A percentile compares a stretch with the other conserved stretches of the same genome.
These are phyloP conservation scores for Leptinotarsa rubiginosa DNA, from an alignment of 2,888 invertebrate genomes.

Conservation along the genomic window DNA sequence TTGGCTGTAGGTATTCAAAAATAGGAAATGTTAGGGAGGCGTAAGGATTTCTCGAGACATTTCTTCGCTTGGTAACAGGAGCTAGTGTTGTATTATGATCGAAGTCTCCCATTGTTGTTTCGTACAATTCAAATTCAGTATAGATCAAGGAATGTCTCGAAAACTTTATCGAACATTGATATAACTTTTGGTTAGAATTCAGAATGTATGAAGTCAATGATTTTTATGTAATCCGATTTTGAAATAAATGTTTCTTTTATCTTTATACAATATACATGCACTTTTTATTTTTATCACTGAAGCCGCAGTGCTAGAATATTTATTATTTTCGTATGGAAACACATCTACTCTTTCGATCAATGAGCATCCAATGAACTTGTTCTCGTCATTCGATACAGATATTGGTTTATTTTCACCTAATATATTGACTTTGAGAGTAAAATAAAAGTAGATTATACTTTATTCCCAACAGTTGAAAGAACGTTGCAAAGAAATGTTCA, in stretches of 20 bases:
- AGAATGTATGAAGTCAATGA: conserved; percentile 40
- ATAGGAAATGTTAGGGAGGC: background rate
- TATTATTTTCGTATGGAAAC: conserved; percentile 11
- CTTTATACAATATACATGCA: conserved; percentile 16
- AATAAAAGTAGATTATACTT: too few species aligned
- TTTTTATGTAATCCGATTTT: conserved; percentile 29
- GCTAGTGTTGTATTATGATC: too few species aligned
- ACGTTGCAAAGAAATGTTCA: background rate
- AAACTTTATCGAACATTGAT: conserved; percentile 1
- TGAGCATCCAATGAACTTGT: background rate
- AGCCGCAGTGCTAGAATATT: background rate
- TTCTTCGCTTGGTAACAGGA: background rate
- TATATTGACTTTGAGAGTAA: too few species aligned
- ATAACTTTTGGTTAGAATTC: conserved; percentile 4
- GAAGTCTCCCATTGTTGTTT: too few species aligned
- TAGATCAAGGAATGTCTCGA: background rate
- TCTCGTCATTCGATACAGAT: background rate
- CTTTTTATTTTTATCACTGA: conserved; percentile 22
- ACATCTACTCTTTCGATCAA: background rate
- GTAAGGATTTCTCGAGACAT: background rate
- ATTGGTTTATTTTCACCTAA: too few species aligned
- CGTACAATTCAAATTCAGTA: too few species aligned
- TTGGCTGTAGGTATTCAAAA: background rate
- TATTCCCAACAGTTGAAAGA: background rate
- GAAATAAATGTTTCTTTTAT: conserved; percentile 18